Percentiles rank a stretch among this genome's conserved stretches.
Conservation (phyloP, 2,113 vertebrate species). For the Leptocoma aspasia region DNA sequence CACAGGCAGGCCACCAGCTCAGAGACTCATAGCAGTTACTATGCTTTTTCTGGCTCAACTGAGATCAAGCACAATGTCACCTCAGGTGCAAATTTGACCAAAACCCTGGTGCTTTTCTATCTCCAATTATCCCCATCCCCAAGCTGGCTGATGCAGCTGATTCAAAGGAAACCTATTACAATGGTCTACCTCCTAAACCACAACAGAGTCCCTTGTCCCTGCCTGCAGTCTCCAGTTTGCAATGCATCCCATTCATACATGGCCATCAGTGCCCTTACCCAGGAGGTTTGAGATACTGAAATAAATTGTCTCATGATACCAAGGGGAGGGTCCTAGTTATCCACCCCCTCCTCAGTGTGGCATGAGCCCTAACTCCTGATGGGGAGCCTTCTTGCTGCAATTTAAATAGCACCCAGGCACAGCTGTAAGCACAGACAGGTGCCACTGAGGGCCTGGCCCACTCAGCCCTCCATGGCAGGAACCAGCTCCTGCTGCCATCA, state of each 20-base stretch:
- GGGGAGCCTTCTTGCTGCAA: background rate
- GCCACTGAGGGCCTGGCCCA: background rate
- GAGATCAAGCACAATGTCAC: background rate
- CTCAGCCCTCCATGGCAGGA: background rate
- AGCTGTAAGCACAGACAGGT: too few relatives aligned
- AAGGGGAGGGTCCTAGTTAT: background rate
- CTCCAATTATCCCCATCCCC: background rate
- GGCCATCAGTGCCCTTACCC: background rate
- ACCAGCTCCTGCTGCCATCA: background rate
- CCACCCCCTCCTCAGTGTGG: fast-evolving
- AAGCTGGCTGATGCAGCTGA: background rate
- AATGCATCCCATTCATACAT: fast-evolving
- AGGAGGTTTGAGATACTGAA: background rate
- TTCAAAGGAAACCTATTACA: background rate
- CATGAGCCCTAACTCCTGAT: background rate
- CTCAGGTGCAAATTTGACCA: background rate
- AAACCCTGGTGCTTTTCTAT: background rate
- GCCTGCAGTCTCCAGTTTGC: background rate
- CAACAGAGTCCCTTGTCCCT: background rate
- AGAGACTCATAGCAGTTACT: background rate
- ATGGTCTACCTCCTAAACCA: background rate
- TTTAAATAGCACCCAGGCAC: background rate
- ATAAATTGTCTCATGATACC: background rate
- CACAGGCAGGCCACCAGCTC: background rate
- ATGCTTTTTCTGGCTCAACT: background rate